These are phyloP conservation scores for Drosophila nannoptera DNA, from an alignment of 1,140 invertebrate species.

Conservation along the genomic window DNA sequence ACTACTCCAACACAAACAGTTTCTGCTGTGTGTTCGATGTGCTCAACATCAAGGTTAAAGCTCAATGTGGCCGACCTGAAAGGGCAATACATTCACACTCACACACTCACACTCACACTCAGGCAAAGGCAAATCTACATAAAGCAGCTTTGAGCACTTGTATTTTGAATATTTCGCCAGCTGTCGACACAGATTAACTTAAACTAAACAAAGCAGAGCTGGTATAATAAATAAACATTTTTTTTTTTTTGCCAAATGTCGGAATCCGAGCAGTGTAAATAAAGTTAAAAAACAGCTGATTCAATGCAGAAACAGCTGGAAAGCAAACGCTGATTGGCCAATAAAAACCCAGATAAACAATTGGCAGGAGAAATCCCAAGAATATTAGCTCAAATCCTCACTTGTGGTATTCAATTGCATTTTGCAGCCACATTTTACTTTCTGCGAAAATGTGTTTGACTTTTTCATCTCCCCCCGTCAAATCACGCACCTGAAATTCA, in stretches of 20 bases:
- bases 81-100: slow-evolving; percentile 14
- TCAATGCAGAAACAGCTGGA: not conserved
- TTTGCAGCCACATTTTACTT: too few relatives aligned
- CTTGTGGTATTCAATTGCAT: not conserved
- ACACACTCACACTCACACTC: slow-evolving; percentile 16
- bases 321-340: too few relatives aligned
- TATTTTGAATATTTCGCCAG: slow-evolving; percentile 5
- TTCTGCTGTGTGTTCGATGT: slow-evolving; percentile 21
- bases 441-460: too few relatives aligned
- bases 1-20: slow-evolving; percentile 24
- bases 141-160: slow-evolving; percentile 3
- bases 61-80: slow-evolving; percentile 28
- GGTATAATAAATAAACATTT: not conserved
- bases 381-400: too few relatives aligned
- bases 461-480: not conserved
- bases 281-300: slow-evolving; percentile 25
- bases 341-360: not conserved
- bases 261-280: slow-evolving; percentile 30
- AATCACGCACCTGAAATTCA: not conserved
- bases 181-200: slow-evolving; percentile 18
- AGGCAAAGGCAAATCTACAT: slow-evolving; percentile 6
- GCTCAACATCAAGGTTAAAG: slow-evolving; percentile 46
- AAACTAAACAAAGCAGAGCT: slow-evolving; percentile 4
- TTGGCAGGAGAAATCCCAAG: not conserved
- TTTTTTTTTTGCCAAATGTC: slow-evolving; percentile 9